Conservation (phyloP, 1,140 invertebrate genomes). For the Drosophila mayri region DNA sequence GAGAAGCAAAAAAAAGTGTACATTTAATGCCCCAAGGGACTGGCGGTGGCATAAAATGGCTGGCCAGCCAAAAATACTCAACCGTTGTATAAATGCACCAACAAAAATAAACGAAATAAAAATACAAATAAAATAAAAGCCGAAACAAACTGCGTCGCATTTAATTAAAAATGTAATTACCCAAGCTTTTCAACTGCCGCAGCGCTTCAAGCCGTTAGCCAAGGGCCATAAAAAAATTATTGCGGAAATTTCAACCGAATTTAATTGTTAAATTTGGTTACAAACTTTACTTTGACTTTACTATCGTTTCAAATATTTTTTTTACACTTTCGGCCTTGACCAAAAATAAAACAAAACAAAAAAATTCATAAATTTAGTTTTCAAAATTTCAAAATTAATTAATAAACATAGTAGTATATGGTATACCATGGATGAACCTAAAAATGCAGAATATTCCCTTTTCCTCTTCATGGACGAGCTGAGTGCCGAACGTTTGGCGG, state of each 20-base stretch:
- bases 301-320: background rate
- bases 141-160: slow-evolving; percentile 41
- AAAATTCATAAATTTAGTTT: background rate
- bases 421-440: background rate
- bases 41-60: slow-evolving; percentile 30
- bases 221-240: slow-evolving; percentile 25
- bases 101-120: slow-evolving; percentile 39
- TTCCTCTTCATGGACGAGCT: slow-evolving; percentile 17
- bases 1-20: background rate
- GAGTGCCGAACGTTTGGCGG: slow-evolving; percentile 5
- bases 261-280: slow-evolving; percentile 28
- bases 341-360: background rate
- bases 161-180: slow-evolving; percentile 56
- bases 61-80: slow-evolving; percentile 24
- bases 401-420: background rate
- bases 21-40: slow-evolving; percentile 30
- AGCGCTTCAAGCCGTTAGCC: slow-evolving; percentile 21
- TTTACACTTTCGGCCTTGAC: background rate
- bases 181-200: slow-evolving; percentile 31
- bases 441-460: background rate
- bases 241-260: slow-evolving; percentile 13
- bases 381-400: background rate
- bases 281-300: background rate
- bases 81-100: slow-evolving; percentile 35
- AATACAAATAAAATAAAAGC: slow-evolving; percentile 40